Base-by-base conservation (phyloP, 2,888 invertebrate species). In the Exocentrus adspersus region DNA sequence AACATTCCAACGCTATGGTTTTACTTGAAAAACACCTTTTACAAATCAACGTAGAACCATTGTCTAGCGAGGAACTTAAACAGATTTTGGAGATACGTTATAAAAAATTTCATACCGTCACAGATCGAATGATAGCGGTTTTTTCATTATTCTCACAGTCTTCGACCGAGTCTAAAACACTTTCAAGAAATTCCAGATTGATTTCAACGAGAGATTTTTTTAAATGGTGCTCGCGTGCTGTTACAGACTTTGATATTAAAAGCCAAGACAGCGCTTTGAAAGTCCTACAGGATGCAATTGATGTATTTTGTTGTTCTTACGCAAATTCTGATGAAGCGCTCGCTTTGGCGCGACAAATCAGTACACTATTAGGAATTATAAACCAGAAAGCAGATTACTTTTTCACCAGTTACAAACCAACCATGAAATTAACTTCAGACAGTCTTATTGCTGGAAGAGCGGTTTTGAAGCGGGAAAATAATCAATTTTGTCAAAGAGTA, bases 181-280 rank as follows among this genome's bases (percentile, higher is more conserved):
- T 77, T 10, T 72, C 78, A 9, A 85, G 84, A 76, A 86, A 85
- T 43, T 88, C 89, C 0, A 85, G 93, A 71, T 82, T 90, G 45
- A 92, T 90, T 17, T 93, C 93, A 0, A 92, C 92, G 0, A 88
- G 97, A 72, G 98, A 98, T 85, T 86, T 98, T 50, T 89, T 97
- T 71, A 97, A 97, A 80, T 93, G 96, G 90, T 97, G 97, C 77
- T 85, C 88, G 2, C 86, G 98, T 77, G 89, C 94, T 3, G 86
- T 89, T 9, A 83, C 87, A 10, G 89, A 90, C 73, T 93, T 93
- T 80, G 88, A 92, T 64, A 88, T 92, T 0, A 87, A 90, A 0
- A 92, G 91, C 64, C 86, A 87, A 21, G 86, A 87, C 32, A 89
- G 90, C 0, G 89, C 89, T 2, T 79, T 90, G 9, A 90, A 88